phyloP scores from a whole-genome alignment of 2,797 vertebrate genomes.

The Anableps anableps region DNA sequence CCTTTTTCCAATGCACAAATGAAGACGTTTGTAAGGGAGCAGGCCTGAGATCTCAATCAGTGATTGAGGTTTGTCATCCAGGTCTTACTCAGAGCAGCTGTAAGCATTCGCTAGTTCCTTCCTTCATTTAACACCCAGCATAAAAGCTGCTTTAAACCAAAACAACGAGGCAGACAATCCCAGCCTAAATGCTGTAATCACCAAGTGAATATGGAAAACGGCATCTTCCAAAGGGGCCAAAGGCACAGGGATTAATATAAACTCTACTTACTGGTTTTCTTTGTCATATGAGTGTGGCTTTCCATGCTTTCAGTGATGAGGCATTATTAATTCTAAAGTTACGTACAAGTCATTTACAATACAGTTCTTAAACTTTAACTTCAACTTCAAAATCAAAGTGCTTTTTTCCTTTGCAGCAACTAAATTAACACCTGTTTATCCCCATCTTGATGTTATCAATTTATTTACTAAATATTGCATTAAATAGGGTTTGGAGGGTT shows the following conservation, averaged over 20 bases:
- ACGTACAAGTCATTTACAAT: neutral
- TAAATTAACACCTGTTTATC: neutral
- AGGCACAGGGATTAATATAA: slow-evolving; percentile 43
- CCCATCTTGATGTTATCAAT: neutral
- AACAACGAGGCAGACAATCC: slow-evolving; percentile 52
- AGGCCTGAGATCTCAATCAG: slow-evolving; percentile 29
- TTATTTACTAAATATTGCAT: too few species aligned
- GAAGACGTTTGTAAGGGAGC: slow-evolving; percentile 26
- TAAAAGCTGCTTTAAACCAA: slow-evolving; percentile 50
- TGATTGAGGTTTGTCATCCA: slow-evolving; percentile 34
- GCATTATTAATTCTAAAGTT: neutral
- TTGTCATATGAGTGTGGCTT: slow-evolving; percentile 1
- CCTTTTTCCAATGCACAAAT: slow-evolving; percentile 33
- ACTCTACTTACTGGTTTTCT: neutral
- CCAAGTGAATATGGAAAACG: slow-evolving; percentile 29
- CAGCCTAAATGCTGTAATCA: slow-evolving; percentile 45
- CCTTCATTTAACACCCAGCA: slow-evolving; percentile 48
- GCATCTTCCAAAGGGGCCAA: slow-evolving; percentile 14
- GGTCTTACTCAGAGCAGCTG: slow-evolving; percentile 29
- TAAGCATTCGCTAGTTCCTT: slow-evolving; percentile 33
- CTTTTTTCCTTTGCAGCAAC: neutral
- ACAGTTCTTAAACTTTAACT: neutral
- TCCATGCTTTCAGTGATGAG: neutral
- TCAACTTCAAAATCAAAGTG: neutral
- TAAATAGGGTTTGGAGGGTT: too few species aligned